Evolutionary conservation across 2,888 invertebrate species (phyloP).

Genomic region (Sarcophaga rosellei): DNA sequence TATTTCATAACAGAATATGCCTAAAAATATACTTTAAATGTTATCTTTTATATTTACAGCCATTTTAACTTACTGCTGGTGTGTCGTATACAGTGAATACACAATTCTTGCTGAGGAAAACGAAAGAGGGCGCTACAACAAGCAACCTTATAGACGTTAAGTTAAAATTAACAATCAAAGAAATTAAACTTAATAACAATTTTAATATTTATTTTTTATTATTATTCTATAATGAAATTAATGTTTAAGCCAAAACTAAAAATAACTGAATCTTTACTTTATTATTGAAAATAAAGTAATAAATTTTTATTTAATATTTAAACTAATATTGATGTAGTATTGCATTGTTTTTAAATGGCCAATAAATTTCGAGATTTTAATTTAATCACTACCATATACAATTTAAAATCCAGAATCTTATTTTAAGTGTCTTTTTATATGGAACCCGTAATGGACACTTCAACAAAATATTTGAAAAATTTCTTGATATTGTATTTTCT

Average conservation of each 20-base stretch:
- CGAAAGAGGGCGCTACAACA: conserved; percentile 87
- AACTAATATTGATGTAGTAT: conserved; percentile 27
- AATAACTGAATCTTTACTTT: conserved; percentile 49
- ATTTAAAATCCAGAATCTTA: not conserved
- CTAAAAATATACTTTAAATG: conserved; percentile 54
- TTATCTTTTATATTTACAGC: conserved; percentile 81
- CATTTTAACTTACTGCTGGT: conserved; percentile 90
- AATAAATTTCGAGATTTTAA: not conserved
- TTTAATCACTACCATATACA: not conserved
- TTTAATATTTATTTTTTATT: conserved; percentile 68
- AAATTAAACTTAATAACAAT: conserved; percentile 70
- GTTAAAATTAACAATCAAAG: conserved; percentile 25
- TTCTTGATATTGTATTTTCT: conserved; percentile 20
- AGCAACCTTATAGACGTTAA: conserved; percentile 85
- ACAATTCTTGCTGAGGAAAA: conserved; percentile 87
- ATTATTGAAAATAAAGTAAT: conserved; percentile 9
- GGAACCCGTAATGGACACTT: not conserved
- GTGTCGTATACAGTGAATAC: conserved; percentile 92
- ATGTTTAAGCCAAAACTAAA: conserved; percentile 69
- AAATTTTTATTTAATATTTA: not conserved
- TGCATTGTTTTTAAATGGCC: not conserved
- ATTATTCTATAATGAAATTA: conserved; percentile 50
- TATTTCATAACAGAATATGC: not conserved
- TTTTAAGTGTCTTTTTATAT: conserved; percentile 2
- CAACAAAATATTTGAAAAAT: not conserved